Conservation (phyloP, 2,888 invertebrate species). For the Rhingia campestris region DNA sequence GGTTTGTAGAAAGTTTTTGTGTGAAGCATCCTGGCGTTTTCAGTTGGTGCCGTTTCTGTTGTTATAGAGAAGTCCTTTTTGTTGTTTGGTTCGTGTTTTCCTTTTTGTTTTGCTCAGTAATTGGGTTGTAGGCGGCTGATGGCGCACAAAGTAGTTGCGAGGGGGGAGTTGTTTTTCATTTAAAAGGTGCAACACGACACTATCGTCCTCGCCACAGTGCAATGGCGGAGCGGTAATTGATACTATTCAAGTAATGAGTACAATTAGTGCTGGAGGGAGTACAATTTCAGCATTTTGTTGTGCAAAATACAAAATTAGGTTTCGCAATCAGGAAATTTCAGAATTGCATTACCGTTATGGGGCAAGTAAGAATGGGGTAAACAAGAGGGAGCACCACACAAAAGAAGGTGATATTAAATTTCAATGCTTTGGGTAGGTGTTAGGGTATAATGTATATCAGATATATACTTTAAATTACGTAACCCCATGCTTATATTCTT, state of each 20-base stretch:
- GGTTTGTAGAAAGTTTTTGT: background rate
- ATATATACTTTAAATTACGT: too few species aligned
- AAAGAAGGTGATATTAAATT: too few species aligned
- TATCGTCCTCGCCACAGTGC: background rate
- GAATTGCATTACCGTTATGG: constrained; percentile 1
- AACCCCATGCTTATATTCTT: too few species aligned
- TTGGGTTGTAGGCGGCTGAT: constrained; percentile 1
- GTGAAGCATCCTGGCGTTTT: constrained; percentile 1
- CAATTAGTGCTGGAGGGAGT: constrained; percentile 23
- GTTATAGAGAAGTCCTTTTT: background rate
- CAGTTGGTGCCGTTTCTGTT: background rate
- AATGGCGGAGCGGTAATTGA: constrained; percentile 32
- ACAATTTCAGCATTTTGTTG: background rate
- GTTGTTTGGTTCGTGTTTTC: background rate
- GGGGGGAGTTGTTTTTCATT: background rate
- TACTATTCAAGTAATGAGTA: constrained; percentile 55
- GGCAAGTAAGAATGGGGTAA: too few species aligned
- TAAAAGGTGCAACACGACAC: constrained; percentile 20
- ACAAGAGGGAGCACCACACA: too few species aligned
- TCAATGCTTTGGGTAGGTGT: too few species aligned
- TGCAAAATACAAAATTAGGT: constrained; percentile 35
- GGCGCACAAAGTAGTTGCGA: background rate
- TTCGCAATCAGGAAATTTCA: constrained; percentile 39
- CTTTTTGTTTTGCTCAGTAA: background rate
- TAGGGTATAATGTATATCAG: too few species aligned